phyloP scores from a whole-genome alignment of 2,797 vertebrate species.

The Pachyuromys duprasi region DNA sequence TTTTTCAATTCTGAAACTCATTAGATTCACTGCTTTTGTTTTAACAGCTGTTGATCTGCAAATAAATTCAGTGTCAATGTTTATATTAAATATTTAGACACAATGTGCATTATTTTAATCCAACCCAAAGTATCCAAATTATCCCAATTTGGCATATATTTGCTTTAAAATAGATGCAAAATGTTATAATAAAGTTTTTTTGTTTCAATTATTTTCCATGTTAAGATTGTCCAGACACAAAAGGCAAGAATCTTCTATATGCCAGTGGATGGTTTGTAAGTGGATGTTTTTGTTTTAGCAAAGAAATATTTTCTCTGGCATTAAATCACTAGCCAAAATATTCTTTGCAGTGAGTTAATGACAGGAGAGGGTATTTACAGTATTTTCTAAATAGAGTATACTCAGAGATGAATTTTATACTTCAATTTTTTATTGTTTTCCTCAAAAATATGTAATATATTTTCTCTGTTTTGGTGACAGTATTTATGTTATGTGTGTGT shows the following conservation, averaged over 20 bases:
- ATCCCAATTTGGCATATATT: neutral
- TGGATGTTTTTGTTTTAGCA: neutral
- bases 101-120: conserved; percentile 63
- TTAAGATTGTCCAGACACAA: neutral
- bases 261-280: neutral
- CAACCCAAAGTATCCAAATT: conserved; percentile 34
- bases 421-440: neutral
- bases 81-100: conserved; percentile 80
- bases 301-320: neutral
- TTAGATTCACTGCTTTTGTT: conserved; percentile 62
- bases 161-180: conserved; percentile 32
- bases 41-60: conserved; percentile 76
- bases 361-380: neutral
- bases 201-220: neutral
- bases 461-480: neutral
- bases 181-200: neutral
- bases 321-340: neutral
- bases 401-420: neutral
- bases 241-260: neutral
- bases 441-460: neutral
- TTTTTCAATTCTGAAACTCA: conserved; percentile 63
- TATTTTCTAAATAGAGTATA: neutral
- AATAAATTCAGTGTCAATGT: conserved; percentile 75
- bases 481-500: neutral
- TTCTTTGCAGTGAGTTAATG: neutral